These are phyloP conservation scores for Thereva nobilitata DNA, from an alignment of 2,888 invertebrate species.

Conservation along the genomic window DNA sequence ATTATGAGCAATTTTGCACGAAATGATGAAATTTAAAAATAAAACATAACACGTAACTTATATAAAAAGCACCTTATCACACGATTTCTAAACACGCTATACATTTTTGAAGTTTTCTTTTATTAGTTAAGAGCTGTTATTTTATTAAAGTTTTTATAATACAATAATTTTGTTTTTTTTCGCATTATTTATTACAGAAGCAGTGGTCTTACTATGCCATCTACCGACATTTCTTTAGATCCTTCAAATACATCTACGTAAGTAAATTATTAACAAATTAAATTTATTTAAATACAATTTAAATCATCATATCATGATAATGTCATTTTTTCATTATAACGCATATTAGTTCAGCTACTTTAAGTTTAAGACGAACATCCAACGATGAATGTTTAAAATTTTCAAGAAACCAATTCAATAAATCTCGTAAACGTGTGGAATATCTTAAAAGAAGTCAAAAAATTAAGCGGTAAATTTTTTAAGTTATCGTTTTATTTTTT, in stretches of 20 bases:
- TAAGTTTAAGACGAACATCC: conserved; percentile 35
- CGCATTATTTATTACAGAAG: conserved; percentile 31
- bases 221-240: conserved; percentile 36
- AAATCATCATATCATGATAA: conserved; percentile 3
- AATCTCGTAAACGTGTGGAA: conserved; percentile 44
- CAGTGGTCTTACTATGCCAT: conserved; percentile 37
- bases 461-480: conserved; percentile 45
- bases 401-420: conserved; percentile 44
- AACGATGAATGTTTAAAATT: conserved; percentile 42
- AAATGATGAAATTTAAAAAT: too few species aligned
- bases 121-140: too few species aligned
- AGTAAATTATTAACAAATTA: conserved; percentile 10
- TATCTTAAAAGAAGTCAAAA: conserved; percentile 42
- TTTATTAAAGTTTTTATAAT: neutral
- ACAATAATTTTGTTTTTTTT: neutral
- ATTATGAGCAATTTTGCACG: too few species aligned
- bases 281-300: neutral
- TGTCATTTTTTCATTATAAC: conserved; percentile 1
- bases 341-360: conserved; percentile 26
- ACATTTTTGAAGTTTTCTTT: too few species aligned
- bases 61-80: too few species aligned
- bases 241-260: conserved; percentile 19
- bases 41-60: too few species aligned
- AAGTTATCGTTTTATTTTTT: conserved; percentile 2
- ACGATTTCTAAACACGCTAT: too few species aligned